Evolutionary conservation across 2,888 invertebrate species (phyloP).

Genomic region (Ceraclea dissimilis): DNA sequence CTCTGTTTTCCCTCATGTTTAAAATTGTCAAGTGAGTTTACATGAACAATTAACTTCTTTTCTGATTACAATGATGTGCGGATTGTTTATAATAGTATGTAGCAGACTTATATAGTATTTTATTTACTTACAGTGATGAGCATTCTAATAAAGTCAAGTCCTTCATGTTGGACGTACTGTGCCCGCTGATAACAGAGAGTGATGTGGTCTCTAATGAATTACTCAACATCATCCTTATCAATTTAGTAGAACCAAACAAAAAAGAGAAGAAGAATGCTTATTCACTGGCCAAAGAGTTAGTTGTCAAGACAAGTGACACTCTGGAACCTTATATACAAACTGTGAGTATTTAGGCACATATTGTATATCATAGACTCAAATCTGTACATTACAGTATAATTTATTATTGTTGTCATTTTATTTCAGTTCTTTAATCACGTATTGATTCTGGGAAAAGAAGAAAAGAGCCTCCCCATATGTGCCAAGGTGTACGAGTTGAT

Average conservation of each 20-base stretch:
- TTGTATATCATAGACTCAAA: neutral
- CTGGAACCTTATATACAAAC: slow-evolving; percentile 92
- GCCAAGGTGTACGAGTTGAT: slow-evolving; percentile 90
- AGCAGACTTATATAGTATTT: too few relatives aligned
- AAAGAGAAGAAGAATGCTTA: slow-evolving; percentile 85
- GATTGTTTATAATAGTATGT: too few relatives aligned
- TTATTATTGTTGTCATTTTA: too few relatives aligned
- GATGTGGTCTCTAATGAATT: slow-evolving; percentile 92
- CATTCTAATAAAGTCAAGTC: slow-evolving; percentile 94
- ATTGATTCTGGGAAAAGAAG: slow-evolving; percentile 85
- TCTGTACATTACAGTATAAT: neutral
- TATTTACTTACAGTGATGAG: slow-evolving; percentile 63
- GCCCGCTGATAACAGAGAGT: slow-evolving; percentile 90
- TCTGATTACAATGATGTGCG: too few relatives aligned
- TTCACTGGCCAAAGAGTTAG: slow-evolving; percentile 82
- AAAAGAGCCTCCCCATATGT: slow-evolving; percentile 69
- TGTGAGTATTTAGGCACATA: slow-evolving; percentile 44
- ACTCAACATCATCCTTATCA: slow-evolving; percentile 86
- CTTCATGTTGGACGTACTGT: slow-evolving; percentile 93
- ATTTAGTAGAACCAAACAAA: slow-evolving; percentile 91
- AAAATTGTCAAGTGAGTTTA: slow-evolving; percentile 85
- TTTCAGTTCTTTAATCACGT: slow-evolving; percentile 93
- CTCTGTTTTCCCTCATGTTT: slow-evolving; percentile 88
- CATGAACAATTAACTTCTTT: neutral
- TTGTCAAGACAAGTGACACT: slow-evolving; percentile 85